A percentile compares a stretch with the other conserved stretches of the same genome.
Evolutionary conservation across 2,888 invertebrate genomes (phyloP).

Genomic region (Melanchra persicariae): DNA sequence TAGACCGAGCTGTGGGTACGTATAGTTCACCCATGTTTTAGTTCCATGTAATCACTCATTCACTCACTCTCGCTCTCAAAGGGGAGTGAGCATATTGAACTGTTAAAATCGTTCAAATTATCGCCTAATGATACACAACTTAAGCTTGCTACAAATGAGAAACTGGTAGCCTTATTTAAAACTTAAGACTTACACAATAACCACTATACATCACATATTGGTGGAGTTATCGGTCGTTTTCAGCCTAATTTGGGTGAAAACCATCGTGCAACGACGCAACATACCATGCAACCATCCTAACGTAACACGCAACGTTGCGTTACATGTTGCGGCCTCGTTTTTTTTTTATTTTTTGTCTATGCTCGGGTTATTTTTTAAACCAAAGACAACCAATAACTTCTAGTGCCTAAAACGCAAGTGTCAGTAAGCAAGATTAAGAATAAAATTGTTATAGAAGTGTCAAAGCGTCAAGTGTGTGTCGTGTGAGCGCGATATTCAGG

Average conservation of each 20-base stretch:
- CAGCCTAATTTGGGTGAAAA: background rate
- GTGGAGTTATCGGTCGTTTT: conserved; percentile 24
- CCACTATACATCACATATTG: conserved; percentile 34
- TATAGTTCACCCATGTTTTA: too few species aligned
- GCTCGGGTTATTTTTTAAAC: background rate
- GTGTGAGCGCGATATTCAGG: conserved; percentile 37
- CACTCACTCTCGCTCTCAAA: too few species aligned
- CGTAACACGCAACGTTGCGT: background rate
- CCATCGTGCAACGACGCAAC: background rate
- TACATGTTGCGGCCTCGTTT: background rate
- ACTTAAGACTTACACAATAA: conserved; percentile 45
- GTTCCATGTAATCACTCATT: too few species aligned
- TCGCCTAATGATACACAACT: conserved; percentile 19
- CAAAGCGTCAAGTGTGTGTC: conserved; percentile 62
- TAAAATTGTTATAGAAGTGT: conserved; percentile 43
- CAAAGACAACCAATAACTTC: conserved; percentile 28
- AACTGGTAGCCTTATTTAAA: conserved; percentile 7
- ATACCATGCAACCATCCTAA: conserved; percentile 18
- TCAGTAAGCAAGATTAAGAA: conserved; percentile 44
- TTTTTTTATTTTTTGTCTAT: background rate
- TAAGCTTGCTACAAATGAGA: conserved; percentile 17
- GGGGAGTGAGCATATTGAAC: too few species aligned
- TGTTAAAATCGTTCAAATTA: background rate
- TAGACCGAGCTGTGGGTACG: too few species aligned
- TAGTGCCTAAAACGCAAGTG: conserved; percentile 45